These are phyloP conservation scores for Lacerta agilis DNA, from an alignment of 2,797 vertebrate species.

Conservation along the genomic window DNA sequence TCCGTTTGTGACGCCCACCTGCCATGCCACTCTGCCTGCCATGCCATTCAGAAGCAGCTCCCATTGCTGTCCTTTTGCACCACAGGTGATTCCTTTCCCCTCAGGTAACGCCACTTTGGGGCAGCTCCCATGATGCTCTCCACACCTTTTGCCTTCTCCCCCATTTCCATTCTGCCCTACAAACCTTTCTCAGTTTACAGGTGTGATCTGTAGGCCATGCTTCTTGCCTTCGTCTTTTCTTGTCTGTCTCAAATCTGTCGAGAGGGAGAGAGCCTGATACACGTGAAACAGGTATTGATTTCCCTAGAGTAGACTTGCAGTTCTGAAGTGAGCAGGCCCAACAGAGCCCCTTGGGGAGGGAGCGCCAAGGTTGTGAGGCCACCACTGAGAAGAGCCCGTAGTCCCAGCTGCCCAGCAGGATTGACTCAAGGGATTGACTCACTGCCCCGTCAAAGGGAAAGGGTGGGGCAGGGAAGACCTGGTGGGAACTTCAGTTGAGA, in stretches of 20 bases:
- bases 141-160: neutral
- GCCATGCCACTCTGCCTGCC: neutral
- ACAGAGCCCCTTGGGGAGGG: neutral
- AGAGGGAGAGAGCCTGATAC: neutral
- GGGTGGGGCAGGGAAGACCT: too few species aligned
- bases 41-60: neutral
- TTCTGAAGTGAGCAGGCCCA: neutral
- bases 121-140: too few species aligned
- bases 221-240: neutral
- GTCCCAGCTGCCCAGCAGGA: too few species aligned
- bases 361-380: neutral
- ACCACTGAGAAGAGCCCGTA: neutral
- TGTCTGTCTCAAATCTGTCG: neutral
- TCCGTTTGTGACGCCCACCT: neutral
- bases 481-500: too few species aligned
- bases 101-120: too few species aligned
- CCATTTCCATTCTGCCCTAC: neutral
- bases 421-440: too few species aligned
- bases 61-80: neutral
- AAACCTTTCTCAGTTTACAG: slow-evolving; percentile 32
- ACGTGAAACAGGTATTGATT: neutral
- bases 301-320: neutral
- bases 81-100: neutral
- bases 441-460: too few species aligned
- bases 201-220: neutral